A percentile compares a stretch with the other conserved stretches of the same genome.
These are phyloP conservation scores for Archivesica marissinica DNA, from an alignment of 1,140 invertebrate genomes.

Conservation along the genomic window DNA sequence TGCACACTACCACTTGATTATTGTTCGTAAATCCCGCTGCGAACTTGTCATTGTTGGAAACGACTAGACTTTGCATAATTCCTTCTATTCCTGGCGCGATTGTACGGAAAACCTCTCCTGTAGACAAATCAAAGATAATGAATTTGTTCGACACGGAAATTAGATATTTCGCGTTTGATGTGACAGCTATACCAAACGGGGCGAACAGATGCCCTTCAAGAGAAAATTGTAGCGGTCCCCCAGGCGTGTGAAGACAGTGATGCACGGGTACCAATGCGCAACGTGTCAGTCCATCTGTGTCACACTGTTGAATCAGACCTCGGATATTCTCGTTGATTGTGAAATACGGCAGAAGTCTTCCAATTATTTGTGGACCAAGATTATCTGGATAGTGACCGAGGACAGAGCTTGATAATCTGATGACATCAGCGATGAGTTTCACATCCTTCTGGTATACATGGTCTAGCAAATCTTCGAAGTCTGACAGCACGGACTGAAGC, in stretches of 20 bases:
- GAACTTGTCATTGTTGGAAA: constrained; percentile 98
- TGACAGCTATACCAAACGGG: constrained; percentile 96
- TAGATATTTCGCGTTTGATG: constrained; percentile 96
- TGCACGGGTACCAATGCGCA: constrained; percentile 96
- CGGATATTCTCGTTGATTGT: constrained; percentile 88
- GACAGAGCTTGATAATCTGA: constrained; percentile 89
- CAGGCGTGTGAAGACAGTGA: constrained; percentile 98
- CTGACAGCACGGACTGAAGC: constrained; percentile 94
- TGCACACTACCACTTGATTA: constrained; percentile 88
- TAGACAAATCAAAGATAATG: constrained; percentile 96
- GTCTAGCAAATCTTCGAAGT: constrained; percentile 96
- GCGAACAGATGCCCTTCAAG: constrained; percentile 99
- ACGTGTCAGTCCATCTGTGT: constrained; percentile 91
- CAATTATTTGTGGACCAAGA: constrained; percentile 97
- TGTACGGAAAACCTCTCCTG: constrained; percentile 80
- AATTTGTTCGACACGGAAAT: constrained; percentile 98
- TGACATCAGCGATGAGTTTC: constrained; percentile 96
- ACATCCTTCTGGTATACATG: constrained; percentile 92
- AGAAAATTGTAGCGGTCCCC: constrained; percentile 98
- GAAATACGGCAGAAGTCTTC: constrained; percentile 91
- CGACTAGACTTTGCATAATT: constrained; percentile 97
- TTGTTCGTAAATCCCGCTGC: constrained; percentile 98
- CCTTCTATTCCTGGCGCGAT: constrained; percentile 95
- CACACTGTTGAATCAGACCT: constrained; percentile 94
- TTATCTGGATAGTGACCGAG: constrained; percentile 96